Conservation (phyloP, 2,797 vertebrate genomes). For the Coendou prehensilis region DNA sequence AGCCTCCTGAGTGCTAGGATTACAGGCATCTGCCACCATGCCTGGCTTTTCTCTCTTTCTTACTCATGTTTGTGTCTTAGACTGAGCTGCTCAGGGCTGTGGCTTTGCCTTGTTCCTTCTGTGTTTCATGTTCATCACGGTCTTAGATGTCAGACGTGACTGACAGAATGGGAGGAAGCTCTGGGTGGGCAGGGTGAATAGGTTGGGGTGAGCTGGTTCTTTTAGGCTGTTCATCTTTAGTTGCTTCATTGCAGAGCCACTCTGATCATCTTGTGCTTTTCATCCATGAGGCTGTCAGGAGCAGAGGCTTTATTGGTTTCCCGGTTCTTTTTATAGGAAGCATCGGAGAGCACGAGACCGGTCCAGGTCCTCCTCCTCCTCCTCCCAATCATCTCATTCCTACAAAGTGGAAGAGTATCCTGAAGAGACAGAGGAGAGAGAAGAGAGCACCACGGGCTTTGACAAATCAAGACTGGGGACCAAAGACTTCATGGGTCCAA, state of each 20-base stretch:
- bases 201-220: neutral
- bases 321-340: conserved; percentile 89
- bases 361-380: conserved; percentile 96
- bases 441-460: conserved; percentile 92
- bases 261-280: neutral
- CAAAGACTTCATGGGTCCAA: conserved; percentile 90
- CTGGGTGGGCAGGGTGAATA: neutral
- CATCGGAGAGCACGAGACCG: conserved; percentile 95
- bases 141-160: neutral
- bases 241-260: neutral
- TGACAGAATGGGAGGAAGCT: conserved; percentile 16
- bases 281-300: neutral
- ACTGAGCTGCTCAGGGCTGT: neutral
- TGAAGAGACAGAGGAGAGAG: conserved; percentile 90
- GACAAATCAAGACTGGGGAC: conserved; percentile 91
- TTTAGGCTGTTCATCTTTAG: neutral
- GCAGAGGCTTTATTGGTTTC: neutral
- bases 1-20: neutral
- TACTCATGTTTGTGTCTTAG: neutral
- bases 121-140: neutral
- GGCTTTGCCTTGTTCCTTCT: neutral
- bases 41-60: neutral
- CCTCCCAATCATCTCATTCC: conserved; percentile 94
- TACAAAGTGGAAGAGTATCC: conserved; percentile 92
- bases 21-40: neutral